These are phyloP conservation scores for Montipora foliosa DNA, from an alignment of 64 coral and sea anemone genomes.

Conservation along the genomic window DNA sequence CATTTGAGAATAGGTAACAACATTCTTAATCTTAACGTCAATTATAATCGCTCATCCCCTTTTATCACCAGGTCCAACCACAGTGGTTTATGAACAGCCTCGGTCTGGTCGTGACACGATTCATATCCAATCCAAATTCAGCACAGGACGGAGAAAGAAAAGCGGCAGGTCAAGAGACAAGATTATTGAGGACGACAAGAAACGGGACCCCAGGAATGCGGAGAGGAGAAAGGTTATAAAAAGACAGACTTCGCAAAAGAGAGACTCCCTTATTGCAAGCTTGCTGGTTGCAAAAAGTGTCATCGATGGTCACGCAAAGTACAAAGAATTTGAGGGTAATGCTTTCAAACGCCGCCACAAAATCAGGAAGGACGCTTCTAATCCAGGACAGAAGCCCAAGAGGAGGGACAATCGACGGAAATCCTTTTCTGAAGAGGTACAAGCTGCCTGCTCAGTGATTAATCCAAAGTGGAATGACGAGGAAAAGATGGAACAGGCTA, in stretches of 20 bases:
- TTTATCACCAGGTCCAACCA: neutral
- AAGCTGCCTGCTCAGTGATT: neutral
- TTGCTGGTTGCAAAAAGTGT: neutral
- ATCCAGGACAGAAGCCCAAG: neutral
- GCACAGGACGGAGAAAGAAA: neutral
- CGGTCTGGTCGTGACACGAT: neutral
- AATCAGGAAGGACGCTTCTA: neutral
- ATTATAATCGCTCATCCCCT: no score
- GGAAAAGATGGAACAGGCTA: neutral
- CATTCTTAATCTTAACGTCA: no score
- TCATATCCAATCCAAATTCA: neutral
- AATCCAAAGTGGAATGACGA: neutral
- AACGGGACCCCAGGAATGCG: neutral
- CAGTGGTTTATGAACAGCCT: neutral
- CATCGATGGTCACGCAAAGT: neutral
- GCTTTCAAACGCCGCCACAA: neutral
- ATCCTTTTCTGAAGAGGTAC: neutral
- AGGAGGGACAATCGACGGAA: neutral
- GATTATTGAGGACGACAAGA: neutral
- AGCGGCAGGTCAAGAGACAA: neutral
- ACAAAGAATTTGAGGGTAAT: neutral
- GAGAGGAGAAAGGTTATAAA: constrained; percentile 40
- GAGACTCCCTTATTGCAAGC: neutral
- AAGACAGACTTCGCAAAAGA: neutral
- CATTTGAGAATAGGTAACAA: no score